Evolutionary conservation across 2,888 invertebrate genomes (phyloP).

Genomic region (Heliconius charithonia): DNA sequence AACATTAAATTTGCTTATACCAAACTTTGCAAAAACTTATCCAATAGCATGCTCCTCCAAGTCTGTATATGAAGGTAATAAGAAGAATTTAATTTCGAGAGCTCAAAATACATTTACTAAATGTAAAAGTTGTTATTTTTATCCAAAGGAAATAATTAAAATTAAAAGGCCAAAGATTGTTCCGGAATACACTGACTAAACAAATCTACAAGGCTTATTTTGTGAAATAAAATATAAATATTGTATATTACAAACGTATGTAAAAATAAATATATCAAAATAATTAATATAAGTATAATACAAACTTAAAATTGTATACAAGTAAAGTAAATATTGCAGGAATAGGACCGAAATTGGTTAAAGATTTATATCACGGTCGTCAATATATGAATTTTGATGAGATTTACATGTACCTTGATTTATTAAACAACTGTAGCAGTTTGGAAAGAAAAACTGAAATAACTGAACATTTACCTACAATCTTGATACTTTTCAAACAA

Average conservation of each 20-base stretch:
- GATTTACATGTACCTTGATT: slow-evolving; percentile 64
- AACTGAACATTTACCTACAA: slow-evolving; percentile 54
- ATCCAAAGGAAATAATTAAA: slow-evolving; percentile 43
- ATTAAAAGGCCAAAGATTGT: slow-evolving; percentile 55
- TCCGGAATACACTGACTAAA: slow-evolving; percentile 54
- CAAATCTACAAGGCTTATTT: slow-evolving; percentile 45
- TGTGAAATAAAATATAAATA: neutral
- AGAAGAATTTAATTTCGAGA: slow-evolving; percentile 56
- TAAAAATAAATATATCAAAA: slow-evolving; percentile 1
- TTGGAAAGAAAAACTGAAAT: slow-evolving; percentile 59
- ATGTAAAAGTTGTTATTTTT: slow-evolving; percentile 39
- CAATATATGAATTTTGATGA: slow-evolving; percentile 69
- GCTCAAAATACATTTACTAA: slow-evolving; percentile 49
- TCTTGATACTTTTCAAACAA: slow-evolving; percentile 62
- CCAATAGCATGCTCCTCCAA: slow-evolving; percentile 61
- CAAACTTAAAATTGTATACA: neutral
- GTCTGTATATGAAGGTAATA: slow-evolving; percentile 58
- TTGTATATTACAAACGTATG: slow-evolving; percentile 2
- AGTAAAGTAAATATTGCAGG: slow-evolving; percentile 55
- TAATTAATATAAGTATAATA: neutral
- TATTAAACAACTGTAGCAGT: slow-evolving; percentile 61
- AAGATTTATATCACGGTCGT: slow-evolving; percentile 59
- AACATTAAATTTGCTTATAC: slow-evolving; percentile 61
- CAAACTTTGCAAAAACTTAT: slow-evolving; percentile 55
- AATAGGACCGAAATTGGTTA: slow-evolving; percentile 60